Conservation (phyloP, 2,888 invertebrate genomes). For the Julus scandinavius region DNA sequence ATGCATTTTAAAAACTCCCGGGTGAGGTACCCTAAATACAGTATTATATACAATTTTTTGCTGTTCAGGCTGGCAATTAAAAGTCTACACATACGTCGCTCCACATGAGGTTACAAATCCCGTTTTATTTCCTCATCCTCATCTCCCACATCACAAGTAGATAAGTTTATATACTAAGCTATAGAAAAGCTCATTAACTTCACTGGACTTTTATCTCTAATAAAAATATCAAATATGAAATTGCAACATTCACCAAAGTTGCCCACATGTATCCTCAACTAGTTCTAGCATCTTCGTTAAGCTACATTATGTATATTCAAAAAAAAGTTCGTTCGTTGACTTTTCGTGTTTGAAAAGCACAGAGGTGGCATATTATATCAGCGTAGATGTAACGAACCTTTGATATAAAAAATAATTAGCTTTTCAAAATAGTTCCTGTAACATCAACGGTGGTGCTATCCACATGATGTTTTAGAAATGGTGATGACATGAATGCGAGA, state of each 20-base stretch:
- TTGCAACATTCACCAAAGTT: neutral
- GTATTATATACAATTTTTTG: too few species aligned
- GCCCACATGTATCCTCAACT: neutral
- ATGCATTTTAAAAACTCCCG: neutral
- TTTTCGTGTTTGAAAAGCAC: neutral
- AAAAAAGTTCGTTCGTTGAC: conserved; percentile 13
- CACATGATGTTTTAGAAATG: neutral
- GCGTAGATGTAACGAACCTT: neutral
- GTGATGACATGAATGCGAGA: neutral
- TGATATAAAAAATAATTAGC: neutral
- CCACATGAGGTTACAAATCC: neutral
- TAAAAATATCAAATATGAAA: conserved; percentile 4
- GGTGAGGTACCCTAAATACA: too few species aligned
- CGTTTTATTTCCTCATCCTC: conserved; percentile 26
- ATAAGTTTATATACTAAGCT: neutral
- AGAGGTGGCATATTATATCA: neutral
- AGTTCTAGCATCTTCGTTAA: neutral
- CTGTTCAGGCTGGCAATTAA: neutral
- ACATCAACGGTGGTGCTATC: neutral
- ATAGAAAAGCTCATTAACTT: neutral
- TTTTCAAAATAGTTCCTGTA: neutral
- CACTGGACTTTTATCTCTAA: neutral
- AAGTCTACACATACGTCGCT: neutral
- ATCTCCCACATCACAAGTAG: neutral
- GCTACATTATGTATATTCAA: neutral